Conservation (phyloP, 1,140 invertebrate species). For the Drosophila biarmipes region DNA sequence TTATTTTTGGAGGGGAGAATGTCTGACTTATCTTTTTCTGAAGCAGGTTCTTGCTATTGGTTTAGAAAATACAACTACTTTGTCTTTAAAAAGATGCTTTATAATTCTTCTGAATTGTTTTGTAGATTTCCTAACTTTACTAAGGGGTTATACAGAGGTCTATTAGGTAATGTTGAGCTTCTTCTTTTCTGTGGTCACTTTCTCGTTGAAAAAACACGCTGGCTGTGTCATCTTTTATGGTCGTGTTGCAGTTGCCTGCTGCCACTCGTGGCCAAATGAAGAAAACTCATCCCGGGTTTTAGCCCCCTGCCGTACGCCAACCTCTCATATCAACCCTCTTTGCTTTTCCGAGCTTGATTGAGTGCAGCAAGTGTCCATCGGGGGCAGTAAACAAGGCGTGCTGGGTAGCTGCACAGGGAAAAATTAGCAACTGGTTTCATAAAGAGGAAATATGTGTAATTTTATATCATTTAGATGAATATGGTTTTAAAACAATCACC, state of each 20-base stretch:
- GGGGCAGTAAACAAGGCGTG: conserved; percentile 21
- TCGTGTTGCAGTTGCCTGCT: conserved; percentile 29
- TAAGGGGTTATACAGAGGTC: conserved; percentile 5
- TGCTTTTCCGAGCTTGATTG: conserved; percentile 28
- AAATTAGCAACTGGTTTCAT: background rate
- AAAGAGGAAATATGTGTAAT: background rate
- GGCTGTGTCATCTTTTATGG: conserved; percentile 38
- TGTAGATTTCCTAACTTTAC: no score
- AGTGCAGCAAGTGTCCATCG: conserved; percentile 36
- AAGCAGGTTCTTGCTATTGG: background rate
- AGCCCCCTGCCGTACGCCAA: background rate
- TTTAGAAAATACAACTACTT: background rate
- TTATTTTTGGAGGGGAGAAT: background rate
- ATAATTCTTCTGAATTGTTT: background rate
- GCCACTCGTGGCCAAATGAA: conserved; percentile 42
- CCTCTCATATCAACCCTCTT: conserved; percentile 5
- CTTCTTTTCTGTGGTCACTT: conserved; percentile 10
- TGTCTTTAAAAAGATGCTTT: background rate
- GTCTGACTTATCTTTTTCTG: no score
- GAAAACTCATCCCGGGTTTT: conserved; percentile 37
- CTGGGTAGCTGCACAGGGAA: conserved; percentile 1
- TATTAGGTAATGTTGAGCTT: conserved; percentile 13
- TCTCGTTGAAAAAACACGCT: conserved; percentile 12
- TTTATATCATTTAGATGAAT: no score
- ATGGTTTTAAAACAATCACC: no score